Percentiles rank a stretch among this genome's conserved stretches.
These are phyloP conservation scores for Lycia hirtaria DNA, from an alignment of 2,888 invertebrate genomes.

Conservation along the genomic window DNA sequence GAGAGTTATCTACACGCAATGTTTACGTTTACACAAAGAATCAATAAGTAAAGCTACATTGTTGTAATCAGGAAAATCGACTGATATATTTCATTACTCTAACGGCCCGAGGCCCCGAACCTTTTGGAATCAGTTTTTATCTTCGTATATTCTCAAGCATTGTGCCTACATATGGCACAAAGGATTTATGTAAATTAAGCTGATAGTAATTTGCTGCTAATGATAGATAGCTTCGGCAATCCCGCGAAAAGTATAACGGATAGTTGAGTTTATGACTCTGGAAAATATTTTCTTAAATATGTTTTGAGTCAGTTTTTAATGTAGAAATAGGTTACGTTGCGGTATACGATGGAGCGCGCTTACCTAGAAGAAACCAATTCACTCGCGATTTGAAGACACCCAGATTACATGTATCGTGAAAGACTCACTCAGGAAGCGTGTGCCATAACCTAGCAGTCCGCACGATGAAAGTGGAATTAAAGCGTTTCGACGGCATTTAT, in stretches of 20 bases:
- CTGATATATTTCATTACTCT: slow-evolving; percentile 27
- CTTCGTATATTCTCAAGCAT: slow-evolving; percentile 43
- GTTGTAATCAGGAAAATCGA: slow-evolving; percentile 12
- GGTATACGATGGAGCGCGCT: no score
- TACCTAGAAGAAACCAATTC: no score
- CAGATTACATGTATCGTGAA: no score
- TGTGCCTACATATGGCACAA: slow-evolving; percentile 57
- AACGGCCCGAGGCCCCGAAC: slow-evolving; percentile 10
- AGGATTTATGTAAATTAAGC: slow-evolving; percentile 48
- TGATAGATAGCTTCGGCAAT: slow-evolving; percentile 64
- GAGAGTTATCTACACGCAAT: neutral
- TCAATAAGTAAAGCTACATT: slow-evolving; percentile 22
- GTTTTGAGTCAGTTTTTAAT: no score
- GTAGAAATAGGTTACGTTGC: no score
- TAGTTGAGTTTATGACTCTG: slow-evolving; percentile 1
- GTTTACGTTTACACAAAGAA: slow-evolving; percentile 6
- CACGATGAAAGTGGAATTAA: no score
- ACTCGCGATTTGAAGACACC: no score
- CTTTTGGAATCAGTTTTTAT: slow-evolving; percentile 19
- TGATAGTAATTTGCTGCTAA: slow-evolving; percentile 64
- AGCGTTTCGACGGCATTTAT: no score
- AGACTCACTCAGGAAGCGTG: no score
- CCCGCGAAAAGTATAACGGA: slow-evolving; percentile 42
- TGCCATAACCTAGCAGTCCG: no score
- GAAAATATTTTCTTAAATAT: no score